phyloP scores from a whole-genome alignment of 2,797 vertebrate genomes.

The Sebastes minor region DNA sequence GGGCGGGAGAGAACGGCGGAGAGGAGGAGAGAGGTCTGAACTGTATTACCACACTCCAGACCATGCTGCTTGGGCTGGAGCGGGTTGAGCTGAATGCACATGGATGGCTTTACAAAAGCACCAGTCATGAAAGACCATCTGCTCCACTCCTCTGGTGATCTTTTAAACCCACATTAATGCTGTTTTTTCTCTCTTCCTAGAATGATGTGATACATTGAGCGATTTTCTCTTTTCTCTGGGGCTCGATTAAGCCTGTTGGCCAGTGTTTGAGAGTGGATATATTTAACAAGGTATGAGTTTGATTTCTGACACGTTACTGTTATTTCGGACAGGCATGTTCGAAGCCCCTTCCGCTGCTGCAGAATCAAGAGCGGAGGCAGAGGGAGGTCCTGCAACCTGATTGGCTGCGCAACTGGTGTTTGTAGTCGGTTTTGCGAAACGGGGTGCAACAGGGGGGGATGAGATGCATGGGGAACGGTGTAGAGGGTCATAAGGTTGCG shows the following conservation, averaged over 20 bases:
- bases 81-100: constrained; percentile 56
- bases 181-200: constrained; percentile 33
- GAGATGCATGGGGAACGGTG: constrained; percentile 20
- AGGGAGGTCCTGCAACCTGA: constrained; percentile 34
- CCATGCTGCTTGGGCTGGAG: constrained; percentile 50
- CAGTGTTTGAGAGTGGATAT: constrained; percentile 39
- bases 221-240: constrained; percentile 37
- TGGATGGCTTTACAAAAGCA: constrained; percentile 73
- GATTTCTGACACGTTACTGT: constrained; percentile 39
- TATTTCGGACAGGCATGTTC: constrained; percentile 35
- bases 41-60: constrained; percentile 58
- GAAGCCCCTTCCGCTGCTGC: constrained; percentile 23
- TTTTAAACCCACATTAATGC: constrained; percentile 67
- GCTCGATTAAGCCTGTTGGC: constrained; percentile 42
- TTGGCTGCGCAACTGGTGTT: constrained; percentile 34
- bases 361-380: constrained; percentile 17
- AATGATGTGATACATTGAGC: constrained; percentile 48
- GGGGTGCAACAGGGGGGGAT: not conserved
- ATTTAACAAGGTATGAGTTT: constrained; percentile 56
- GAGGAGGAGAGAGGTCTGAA: constrained; percentile 53
- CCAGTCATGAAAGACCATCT: constrained; percentile 71
- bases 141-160: constrained; percentile 67
- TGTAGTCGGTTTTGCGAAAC: constrained; percentile 49
- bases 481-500: constrained; percentile 41
- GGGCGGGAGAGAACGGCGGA: constrained; percentile 38